phyloP scores from a whole-genome alignment of 2,888 invertebrate species.

The Ganaspis brasiliensis region DNA sequence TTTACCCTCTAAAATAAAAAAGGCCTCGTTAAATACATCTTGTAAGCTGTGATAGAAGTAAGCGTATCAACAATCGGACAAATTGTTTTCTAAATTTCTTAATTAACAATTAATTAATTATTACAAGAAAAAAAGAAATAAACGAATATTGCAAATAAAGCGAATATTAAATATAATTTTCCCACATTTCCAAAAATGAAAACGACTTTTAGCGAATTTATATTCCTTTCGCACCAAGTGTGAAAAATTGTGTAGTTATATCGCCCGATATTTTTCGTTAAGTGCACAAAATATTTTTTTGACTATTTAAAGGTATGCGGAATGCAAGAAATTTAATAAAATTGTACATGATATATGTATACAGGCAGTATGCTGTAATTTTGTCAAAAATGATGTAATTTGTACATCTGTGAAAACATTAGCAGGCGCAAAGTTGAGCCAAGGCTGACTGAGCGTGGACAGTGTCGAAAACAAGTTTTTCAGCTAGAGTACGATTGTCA shows the following conservation, averaged over 20 bases:
- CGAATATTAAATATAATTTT: too few relatives aligned
- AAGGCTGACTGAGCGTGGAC: neutral
- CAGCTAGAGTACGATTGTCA: constrained; percentile 12
- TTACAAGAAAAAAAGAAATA: neutral
- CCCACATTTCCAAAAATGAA: neutral
- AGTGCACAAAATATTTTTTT: constrained; percentile 8
- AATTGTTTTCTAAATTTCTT: constrained; percentile 32
- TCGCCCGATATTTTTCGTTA: constrained; percentile 6
- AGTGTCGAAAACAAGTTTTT: neutral
- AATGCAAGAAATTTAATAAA: constrained; percentile 30
- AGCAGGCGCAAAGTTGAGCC: constrained; percentile 2
- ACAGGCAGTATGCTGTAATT: constrained; percentile 34
- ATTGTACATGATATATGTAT: constrained; percentile 28
- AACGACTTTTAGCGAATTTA: neutral
- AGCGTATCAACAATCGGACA: constrained; percentile 40
- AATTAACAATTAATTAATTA: neutral
- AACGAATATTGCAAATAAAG: neutral
- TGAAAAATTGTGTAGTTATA: neutral
- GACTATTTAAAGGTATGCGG: neutral
- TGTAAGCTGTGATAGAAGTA: constrained; percentile 42
- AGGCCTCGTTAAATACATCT: constrained; percentile 13
- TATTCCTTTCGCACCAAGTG: constrained; percentile 14
- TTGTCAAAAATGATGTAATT: constrained; percentile 26
- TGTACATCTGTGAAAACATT: constrained; percentile 22
- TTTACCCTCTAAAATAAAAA: neutral